Percentiles rank a stretch among this genome's conserved stretches.
phyloP scores from a whole-genome alignment of 1,140 invertebrate species.

The Brachionus rotundiformis region DNA sequence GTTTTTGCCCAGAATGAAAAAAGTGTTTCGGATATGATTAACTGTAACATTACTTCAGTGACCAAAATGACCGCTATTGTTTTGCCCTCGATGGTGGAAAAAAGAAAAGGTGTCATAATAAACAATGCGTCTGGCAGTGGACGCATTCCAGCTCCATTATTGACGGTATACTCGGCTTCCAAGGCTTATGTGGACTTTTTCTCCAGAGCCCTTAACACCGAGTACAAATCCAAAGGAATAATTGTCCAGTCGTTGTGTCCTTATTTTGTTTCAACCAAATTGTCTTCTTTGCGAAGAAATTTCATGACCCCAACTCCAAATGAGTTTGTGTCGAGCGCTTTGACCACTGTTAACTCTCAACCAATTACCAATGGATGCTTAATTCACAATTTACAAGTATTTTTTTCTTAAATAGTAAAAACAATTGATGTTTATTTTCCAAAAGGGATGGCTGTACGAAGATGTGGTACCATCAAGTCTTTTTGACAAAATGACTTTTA shows the following conservation, averaged over 20 bases:
- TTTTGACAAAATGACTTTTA: conserved; percentile 5
- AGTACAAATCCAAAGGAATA: conserved; percentile 35
- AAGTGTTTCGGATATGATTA: conserved; percentile 68
- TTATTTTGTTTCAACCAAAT: conserved; percentile 86
- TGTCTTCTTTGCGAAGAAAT: conserved; percentile 74
- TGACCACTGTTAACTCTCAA: background rate
- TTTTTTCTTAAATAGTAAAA: background rate
- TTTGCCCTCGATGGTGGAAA: conserved; percentile 82
- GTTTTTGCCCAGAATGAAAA: conserved; percentile 57
- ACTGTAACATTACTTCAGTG: conserved; percentile 74
- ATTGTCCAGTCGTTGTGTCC: conserved; percentile 64
- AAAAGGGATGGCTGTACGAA: conserved; percentile 45
- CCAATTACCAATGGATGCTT: conserved; percentile 42
- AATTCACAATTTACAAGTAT: conserved; percentile 33
- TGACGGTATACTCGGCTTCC: conserved; percentile 82
- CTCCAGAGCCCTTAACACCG: background rate
- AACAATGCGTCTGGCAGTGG: conserved; percentile 86
- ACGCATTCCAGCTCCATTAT: conserved; percentile 76
- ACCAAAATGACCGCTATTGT: conserved; percentile 78
- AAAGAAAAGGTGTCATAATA: conserved; percentile 81
- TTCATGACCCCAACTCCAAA: background rate
- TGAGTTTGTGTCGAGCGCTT: background rate
- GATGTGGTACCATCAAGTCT: conserved; percentile 3
- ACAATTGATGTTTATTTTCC: background rate
- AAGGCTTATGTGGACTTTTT: conserved; percentile 70